Evolutionary conservation across 2,888 invertebrate genomes (phyloP).

Genomic region (Xiphydria camelus): DNA sequence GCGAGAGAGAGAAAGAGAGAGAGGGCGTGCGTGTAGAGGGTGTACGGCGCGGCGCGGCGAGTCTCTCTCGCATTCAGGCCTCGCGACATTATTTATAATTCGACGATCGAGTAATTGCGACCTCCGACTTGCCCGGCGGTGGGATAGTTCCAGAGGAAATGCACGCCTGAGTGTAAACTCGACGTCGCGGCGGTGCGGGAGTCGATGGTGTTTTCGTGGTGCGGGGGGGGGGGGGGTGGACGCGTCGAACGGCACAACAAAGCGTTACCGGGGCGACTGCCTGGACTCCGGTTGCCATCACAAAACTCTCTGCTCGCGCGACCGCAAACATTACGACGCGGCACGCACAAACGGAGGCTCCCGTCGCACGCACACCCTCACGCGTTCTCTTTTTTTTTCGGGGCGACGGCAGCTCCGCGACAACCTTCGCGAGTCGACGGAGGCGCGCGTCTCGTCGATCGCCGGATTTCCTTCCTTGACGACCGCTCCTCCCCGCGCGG

Average conservation of each 20-base stretch:
- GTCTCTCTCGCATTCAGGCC: no score
- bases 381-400: no score
- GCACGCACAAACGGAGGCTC: conserved; percentile 18
- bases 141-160: neutral
- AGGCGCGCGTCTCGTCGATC: conserved; percentile 16
- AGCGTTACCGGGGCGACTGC: conserved; percentile 51
- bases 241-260: conserved; percentile 43
- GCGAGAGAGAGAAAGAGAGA: no score
- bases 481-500: neutral
- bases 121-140: neutral
- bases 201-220: no score
- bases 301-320: conserved; percentile 49
- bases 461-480: neutral
- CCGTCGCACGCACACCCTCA: no score
- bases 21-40: no score
- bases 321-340: conserved; percentile 38
- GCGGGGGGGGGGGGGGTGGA: neutral
- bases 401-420: conserved; percentile 27
- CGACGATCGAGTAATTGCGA: neutral
- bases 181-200: neutral
- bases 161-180: neutral
- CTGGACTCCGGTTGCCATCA: conserved; percentile 51
- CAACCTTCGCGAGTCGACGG: conserved; percentile 4
- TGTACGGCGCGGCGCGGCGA: no score
- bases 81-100: neutral